Base-by-base conservation (phyloP, 2,113 vertebrate species). In the Otolemur garnettii region DNA sequence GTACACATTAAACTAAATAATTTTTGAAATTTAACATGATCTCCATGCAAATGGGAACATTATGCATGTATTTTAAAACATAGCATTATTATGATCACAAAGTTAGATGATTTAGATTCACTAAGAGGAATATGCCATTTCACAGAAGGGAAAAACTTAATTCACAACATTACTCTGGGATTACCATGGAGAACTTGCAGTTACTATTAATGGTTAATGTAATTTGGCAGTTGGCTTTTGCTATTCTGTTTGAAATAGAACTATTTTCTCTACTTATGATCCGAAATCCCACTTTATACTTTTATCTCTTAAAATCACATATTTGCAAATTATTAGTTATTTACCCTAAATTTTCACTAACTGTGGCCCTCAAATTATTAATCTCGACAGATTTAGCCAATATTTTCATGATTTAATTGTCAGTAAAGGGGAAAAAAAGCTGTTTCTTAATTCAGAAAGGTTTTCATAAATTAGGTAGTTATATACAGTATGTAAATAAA, bases 1-100 rank as follows among this genome's bases (percentile, higher is more conserved):
- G 7, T 60, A 85, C 45, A 89, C 21, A 88, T 15, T 50, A 95
- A 74, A 91, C 59, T 71, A 93, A 79, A 88, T 77, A 66, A 77
- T 85, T 85, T 86, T 81, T 93, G 59, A 88, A 74, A 91, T 88
- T 80, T 35, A 75, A 28, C 77, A 64, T 21, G 14, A n/a, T 78
- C 2, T 81, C 1, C 33, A 60, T 85, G 13, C 28, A 93, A 22
- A 66, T 85, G 26, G 24, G 10, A 69, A 80, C 45, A 18, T 4
- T 45, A 50, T 60, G 59, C 26, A 18, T 1, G 30, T 50, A 72
- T 91, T 83, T 93, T n/a, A 80, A 81, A 60, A 72, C 11, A 11
- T n/a, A 22, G 2, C 55, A 38, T 60, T 75, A 7, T 11, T 92
- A 45, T 66, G 50, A 66, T 78, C 35, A 87, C 30, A 75, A 78